phyloP scores from a whole-genome alignment of 2,797 vertebrate species.

The Mormyrops attenuatus region DNA sequence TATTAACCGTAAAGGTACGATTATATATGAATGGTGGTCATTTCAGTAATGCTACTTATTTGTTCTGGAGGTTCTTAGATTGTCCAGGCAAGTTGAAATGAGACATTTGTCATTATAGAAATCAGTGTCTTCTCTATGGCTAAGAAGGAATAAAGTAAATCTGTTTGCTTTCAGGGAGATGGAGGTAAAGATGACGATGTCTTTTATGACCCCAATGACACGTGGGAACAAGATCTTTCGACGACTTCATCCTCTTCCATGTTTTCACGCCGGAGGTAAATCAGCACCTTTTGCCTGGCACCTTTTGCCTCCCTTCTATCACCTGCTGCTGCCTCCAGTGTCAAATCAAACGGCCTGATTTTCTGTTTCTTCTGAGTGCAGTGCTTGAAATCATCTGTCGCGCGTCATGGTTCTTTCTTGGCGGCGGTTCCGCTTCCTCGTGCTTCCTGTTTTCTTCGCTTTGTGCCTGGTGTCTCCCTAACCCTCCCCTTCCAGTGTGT shows the following conservation, averaged over 20 bases:
- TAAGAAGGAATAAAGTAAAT: neutral
- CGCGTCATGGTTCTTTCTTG: neutral
- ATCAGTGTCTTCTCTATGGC: neutral
- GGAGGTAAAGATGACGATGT: constrained; percentile 72
- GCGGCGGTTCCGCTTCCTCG: neutral
- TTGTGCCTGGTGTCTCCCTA: neutral
- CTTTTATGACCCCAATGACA: constrained; percentile 86
- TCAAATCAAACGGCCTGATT: neutral
- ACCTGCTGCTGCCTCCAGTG: neutral
- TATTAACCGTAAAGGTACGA: neutral
- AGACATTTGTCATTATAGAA: neutral
- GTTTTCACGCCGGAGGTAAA: constrained; percentile 83
- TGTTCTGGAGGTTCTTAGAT: neutral
- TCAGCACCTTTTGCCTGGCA: neutral
- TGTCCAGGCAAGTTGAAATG: neutral
- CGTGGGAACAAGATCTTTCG: constrained; percentile 91
- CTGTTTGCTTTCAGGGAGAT: constrained; percentile 59
- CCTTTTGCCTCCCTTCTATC: constrained; percentile 15
- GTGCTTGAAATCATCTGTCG: neutral
- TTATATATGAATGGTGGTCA: neutral
- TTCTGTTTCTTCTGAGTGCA: neutral
- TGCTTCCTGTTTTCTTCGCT: neutral
- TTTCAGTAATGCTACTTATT: neutral
- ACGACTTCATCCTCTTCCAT: constrained; percentile 61
- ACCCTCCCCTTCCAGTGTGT: neutral